Conservation (phyloP, 2,888 invertebrate species). For the Belgica antarctica region DNA sequence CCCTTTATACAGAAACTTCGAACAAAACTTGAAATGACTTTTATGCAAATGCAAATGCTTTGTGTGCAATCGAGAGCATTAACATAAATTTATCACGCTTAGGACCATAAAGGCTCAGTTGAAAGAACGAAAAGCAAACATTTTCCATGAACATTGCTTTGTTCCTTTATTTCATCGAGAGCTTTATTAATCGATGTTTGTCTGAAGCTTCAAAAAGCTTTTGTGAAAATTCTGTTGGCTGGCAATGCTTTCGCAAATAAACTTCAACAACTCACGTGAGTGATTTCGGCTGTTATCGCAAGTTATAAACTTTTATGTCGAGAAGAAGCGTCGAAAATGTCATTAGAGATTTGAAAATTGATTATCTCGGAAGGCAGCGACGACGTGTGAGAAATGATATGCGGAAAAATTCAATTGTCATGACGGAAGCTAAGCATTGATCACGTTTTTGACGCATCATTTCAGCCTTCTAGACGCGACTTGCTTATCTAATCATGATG, state of each 20-base stretch:
- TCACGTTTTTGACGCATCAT: not conserved
- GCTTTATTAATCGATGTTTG: not conserved
- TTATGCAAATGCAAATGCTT: conserved; percentile 1
- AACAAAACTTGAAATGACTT: not conserved
- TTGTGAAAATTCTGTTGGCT: too few species aligned
- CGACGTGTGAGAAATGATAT: not conserved
- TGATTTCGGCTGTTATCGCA: too few species aligned
- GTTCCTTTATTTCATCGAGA: not conserved
- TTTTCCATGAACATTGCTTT: not conserved
- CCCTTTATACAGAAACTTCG: too few species aligned
- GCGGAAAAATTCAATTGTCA: not conserved
- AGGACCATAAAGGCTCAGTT: not conserved
- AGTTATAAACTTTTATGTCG: too few species aligned
- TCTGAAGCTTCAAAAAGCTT: not conserved
- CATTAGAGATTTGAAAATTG: too few species aligned
- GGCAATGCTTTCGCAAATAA: too few species aligned
- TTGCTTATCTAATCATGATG: not conserved
- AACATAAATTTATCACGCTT: not conserved
- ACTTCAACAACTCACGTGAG: too few species aligned
- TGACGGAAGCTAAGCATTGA: too few species aligned
- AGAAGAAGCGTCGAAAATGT: too few species aligned
- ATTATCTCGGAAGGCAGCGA: too few species aligned
- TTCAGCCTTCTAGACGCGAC: too few species aligned
- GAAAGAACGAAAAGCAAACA: not conserved
- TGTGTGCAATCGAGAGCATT: not conserved